Percentiles rank a stretch among this genome's conserved stretches.
Evolutionary conservation across 2,113 vertebrate genomes (phyloP).

Genomic region (Oreocharis arfaki): DNA sequence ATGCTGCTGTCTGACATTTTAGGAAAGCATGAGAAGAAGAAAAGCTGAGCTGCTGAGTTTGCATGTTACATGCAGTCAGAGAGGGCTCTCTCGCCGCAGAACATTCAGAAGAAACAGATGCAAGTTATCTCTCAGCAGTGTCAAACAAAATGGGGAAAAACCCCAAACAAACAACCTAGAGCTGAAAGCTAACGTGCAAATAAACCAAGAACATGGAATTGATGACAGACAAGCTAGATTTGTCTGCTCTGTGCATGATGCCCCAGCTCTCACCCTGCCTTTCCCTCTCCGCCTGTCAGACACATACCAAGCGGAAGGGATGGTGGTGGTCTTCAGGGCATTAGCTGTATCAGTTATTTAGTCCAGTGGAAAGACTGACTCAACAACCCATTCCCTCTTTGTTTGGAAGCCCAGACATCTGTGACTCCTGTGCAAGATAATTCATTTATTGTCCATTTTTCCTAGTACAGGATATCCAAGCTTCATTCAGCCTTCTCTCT

Average conservation of each 20-base stretch:
- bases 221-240: not conserved
- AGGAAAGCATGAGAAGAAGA: not conserved
- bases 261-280: not conserved
- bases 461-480: not conserved
- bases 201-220: not conserved
- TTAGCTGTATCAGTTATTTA: not conserved
- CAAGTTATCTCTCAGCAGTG: not conserved
- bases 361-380: not conserved
- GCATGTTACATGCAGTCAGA: not conserved
- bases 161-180: not conserved
- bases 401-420: not conserved
- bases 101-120: not conserved
- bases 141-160: not conserved
- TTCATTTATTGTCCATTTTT: not conserved
- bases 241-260: not conserved
- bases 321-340: not conserved
- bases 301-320: not conserved
- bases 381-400: not conserved
- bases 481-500: not conserved
- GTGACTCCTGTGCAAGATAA: not conserved
- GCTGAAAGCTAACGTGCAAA: not conserved
- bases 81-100: not conserved
- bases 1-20: not conserved
- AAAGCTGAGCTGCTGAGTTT: constrained; percentile 16
- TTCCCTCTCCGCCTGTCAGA: not conserved